Percentiles rank a stretch among this genome's conserved stretches.
These are phyloP conservation scores for Drosophila truncata DNA, from an alignment of 1,140 invertebrate genomes.

Conservation along the genomic window DNA sequence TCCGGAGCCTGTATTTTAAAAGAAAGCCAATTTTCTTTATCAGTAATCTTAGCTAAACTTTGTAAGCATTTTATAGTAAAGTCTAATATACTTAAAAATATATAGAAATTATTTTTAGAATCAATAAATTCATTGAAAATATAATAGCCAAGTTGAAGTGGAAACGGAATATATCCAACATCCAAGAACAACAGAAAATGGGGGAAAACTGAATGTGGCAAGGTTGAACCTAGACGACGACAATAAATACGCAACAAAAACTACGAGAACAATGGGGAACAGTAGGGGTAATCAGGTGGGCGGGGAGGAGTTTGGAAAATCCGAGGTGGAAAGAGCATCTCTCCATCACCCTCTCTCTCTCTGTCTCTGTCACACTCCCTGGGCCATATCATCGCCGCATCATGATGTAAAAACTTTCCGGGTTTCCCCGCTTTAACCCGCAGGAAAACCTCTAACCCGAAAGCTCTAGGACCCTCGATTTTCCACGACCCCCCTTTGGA, in stretches of 20 bases:
- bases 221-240: slow-evolving; percentile 66
- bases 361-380: slow-evolving; percentile 24
- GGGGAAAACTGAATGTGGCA: slow-evolving; percentile 15
- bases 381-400: slow-evolving; percentile 79
- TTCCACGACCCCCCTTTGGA: neutral
- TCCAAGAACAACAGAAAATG: slow-evolving; percentile 25
- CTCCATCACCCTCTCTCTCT: neutral
- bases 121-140: neutral
- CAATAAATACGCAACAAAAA: slow-evolving; percentile 74
- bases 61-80: neutral
- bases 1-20: neutral
- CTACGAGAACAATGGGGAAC: slow-evolving; percentile 20
- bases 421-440: slow-evolving; percentile 49
- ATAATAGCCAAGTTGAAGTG: slow-evolving; percentile 20
- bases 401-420: slow-evolving; percentile 82
- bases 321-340: slow-evolving; percentile 22
- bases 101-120: neutral
- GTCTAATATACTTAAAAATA: neutral
- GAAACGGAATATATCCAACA: slow-evolving; percentile 42
- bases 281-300: slow-evolving; percentile 32
- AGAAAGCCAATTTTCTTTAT: neutral
- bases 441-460: slow-evolving; percentile 56
- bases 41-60: neutral
- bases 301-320: slow-evolving; percentile 20
- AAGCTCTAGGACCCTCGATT: slow-evolving; percentile 8